Conservation (phyloP, 2,113 vertebrate genomes). For the Megatriorchis doriae region DNA sequence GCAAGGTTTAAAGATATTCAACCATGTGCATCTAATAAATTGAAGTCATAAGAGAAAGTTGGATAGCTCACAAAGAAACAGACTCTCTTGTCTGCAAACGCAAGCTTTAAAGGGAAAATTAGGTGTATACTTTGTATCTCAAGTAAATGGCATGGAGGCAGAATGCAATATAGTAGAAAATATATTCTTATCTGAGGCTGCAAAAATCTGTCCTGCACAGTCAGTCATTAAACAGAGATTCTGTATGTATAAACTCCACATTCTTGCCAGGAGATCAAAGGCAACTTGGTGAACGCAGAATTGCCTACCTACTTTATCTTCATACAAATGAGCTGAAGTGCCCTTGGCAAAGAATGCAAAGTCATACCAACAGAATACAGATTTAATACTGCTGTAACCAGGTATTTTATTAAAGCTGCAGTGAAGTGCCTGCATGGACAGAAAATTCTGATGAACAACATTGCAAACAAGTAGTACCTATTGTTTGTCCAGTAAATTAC, state of each 20-base stretch:
- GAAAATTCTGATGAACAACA: background rate
- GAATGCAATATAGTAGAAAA: background rate
- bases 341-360: slow-evolving; percentile 52
- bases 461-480: background rate
- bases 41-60: background rate
- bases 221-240: slow-evolving; percentile 27
- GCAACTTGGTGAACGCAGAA: slow-evolving; percentile 30
- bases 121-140: background rate
- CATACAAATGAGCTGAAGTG: slow-evolving; percentile 53
- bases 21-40: background rate
- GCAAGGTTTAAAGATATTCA: background rate
- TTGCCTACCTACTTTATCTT: slow-evolving; percentile 49
- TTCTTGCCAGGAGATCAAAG: slow-evolving; percentile 42
- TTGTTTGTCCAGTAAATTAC: background rate
- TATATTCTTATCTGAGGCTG: background rate
- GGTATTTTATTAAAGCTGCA: slow-evolving; percentile 12
- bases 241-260: background rate
- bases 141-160: background rate
- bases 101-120: slow-evolving; percentile 20
- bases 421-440: background rate
- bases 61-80: background rate
- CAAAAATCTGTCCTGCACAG: slow-evolving; percentile 21
- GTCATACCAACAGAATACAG: slow-evolving; percentile 20
- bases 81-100: background rate
- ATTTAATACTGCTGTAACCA: slow-evolving; percentile 6